Evolutionary conservation across 2,797 vertebrate genomes (phyloP).

Genomic region (Malurus splendens): DNA sequence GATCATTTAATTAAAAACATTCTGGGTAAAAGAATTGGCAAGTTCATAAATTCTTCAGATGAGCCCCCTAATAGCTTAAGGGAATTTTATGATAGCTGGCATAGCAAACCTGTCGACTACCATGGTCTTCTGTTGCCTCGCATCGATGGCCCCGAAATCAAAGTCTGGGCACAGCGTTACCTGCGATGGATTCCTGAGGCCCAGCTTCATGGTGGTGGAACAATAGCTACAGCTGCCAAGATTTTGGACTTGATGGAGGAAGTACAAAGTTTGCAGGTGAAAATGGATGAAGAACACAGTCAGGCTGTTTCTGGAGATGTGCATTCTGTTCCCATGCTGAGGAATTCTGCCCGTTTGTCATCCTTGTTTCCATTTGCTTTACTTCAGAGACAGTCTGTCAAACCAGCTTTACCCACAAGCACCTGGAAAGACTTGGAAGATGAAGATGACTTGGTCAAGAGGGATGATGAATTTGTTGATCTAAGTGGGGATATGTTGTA

Average conservation of each 20-base stretch:
- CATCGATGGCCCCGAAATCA: conserved; percentile 77
- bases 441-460: conserved; percentile 76
- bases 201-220: conserved; percentile 79
- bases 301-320: neutral
- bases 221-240: conserved; percentile 71
- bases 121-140: conserved; percentile 79
- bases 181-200: conserved; percentile 86
- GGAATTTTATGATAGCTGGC: conserved; percentile 84
- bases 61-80: conserved; percentile 66
- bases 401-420: conserved; percentile 80
- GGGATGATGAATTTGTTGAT: conserved; percentile 79
- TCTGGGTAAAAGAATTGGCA: conserved; percentile 82
- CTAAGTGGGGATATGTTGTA: conserved; percentile 47
- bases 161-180: conserved; percentile 85
- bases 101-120: conserved; percentile 75
- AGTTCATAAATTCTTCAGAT: conserved; percentile 80
- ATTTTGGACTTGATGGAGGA: conserved; percentile 78
- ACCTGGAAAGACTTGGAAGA: conserved; percentile 77
- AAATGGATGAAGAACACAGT: conserved; percentile 61
- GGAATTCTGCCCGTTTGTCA: conserved; percentile 73
- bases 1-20: conserved; percentile 87
- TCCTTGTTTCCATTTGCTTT: conserved; percentile 82
- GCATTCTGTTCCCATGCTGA: conserved; percentile 19
- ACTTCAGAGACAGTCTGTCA: conserved; percentile 73
- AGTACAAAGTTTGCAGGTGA: conserved; percentile 74